Percentiles rank a stretch among this genome's conserved stretches.
These are phyloP conservation scores for Heliconius eleuchia DNA, from an alignment of 1,140 invertebrate genomes.

Conservation along the genomic window DNA sequence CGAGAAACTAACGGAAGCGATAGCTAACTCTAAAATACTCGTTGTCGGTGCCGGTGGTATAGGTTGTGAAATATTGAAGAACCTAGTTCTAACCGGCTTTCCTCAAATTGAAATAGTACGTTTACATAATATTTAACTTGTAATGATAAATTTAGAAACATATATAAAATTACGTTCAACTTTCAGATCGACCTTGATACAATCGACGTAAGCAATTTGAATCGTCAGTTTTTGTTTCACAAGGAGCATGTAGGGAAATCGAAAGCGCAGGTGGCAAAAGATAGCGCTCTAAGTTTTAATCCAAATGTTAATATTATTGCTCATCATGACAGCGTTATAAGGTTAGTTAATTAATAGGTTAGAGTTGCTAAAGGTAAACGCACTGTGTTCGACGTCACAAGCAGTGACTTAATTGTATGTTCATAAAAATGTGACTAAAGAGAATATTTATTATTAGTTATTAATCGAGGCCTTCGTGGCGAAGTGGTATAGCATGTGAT, in stretches of 20 bases:
- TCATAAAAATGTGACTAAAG: neutral
- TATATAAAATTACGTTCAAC: slow-evolving; percentile 26
- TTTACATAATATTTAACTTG: neutral
- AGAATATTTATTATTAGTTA: too few relatives aligned
- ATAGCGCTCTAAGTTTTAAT: slow-evolving; percentile 94
- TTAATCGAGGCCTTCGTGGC: too few relatives aligned
- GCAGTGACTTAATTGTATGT: neutral
- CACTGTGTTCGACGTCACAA: slow-evolving; percentile 16
- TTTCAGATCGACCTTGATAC: slow-evolving; percentile 99
- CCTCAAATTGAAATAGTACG: slow-evolving; percentile 96
- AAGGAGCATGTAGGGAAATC: slow-evolving; percentile 99
- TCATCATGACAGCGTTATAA: slow-evolving; percentile 96
- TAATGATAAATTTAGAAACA: slow-evolving; percentile 83
- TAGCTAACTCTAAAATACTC: slow-evolving; percentile 84
- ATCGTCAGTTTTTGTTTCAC: slow-evolving; percentile 98
- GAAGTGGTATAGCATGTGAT: too few relatives aligned
- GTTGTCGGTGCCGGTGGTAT: slow-evolving; percentile 99
- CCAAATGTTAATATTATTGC: slow-evolving; percentile 93
- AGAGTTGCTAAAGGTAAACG: slow-evolving; percentile 27
- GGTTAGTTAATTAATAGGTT: slow-evolving; percentile 79
- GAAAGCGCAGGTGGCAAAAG: slow-evolving; percentile 93
- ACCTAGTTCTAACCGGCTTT: slow-evolving; percentile 97
- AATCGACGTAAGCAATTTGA: slow-evolving; percentile 99
- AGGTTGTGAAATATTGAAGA: slow-evolving; percentile 99
- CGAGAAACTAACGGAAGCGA: slow-evolving; percentile 81